Evolutionary conservation across 1,140 invertebrate genomes (phyloP).

Genomic region (Coptotermes formosanus): DNA sequence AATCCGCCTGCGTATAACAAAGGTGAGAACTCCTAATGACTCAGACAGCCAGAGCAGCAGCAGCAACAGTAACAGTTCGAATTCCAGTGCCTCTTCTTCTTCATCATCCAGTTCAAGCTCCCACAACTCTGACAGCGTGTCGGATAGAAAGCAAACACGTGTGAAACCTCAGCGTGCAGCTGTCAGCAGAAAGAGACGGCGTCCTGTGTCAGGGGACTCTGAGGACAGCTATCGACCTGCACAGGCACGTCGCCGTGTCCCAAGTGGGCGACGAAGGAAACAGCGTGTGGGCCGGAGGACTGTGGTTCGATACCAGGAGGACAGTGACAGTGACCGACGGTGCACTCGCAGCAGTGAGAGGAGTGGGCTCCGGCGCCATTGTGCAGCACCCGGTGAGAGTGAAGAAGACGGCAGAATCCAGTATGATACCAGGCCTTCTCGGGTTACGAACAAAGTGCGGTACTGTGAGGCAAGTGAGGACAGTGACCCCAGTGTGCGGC

Average conservation of each 20-base stretch:
- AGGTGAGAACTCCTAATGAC: neutral
- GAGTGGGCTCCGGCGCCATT: constrained; percentile 32
- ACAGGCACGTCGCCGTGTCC: neutral
- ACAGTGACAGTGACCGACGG: constrained; percentile 41
- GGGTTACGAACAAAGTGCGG: constrained; percentile 29
- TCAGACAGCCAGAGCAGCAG: constrained; percentile 16
- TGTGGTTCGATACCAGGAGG: constrained; percentile 36
- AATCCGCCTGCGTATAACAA: constrained; percentile 42
- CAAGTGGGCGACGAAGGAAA: neutral
- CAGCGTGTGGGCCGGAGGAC: neutral
- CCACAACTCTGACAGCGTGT: constrained; percentile 3
- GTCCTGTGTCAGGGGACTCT: constrained; percentile 23
- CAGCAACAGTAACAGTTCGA: neutral
- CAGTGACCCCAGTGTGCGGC: constrained; percentile 40
- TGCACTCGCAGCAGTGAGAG: neutral
- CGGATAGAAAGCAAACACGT: neutral
- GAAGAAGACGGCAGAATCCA: constrained; percentile 38
- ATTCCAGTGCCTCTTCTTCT: neutral
- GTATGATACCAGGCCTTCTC: constrained; percentile 37
- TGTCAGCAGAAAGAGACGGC: constrained; percentile 22
- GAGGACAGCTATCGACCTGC: constrained; percentile 32
- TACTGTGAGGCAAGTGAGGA: constrained; percentile 44
- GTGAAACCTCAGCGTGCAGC: neutral
- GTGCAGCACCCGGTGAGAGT: constrained; percentile 32
- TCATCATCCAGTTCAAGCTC: neutral